Evolutionary conservation across 2,797 vertebrate species (phyloP), one percentile per base, ranked within the genome.

Genomic region (Eidolon dupreanum): DNA sequence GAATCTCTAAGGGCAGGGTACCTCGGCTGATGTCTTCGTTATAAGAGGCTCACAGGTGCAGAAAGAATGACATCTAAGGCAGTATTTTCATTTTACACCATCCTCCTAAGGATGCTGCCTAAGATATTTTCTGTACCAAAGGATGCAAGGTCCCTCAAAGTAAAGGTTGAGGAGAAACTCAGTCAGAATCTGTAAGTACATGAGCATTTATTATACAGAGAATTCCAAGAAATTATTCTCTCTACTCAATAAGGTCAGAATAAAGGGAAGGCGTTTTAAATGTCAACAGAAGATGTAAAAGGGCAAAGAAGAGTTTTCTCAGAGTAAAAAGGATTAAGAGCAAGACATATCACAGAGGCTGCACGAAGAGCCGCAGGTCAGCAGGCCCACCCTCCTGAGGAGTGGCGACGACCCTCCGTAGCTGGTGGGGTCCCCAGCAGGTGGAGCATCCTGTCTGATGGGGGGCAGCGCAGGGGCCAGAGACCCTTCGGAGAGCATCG

Each of bases 201-300:
- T 1, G 84, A 92, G 20, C 92, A 75, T 86, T 74, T 79, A 84
- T 87, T 84, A 94, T 4, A 89, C 61, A 61, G 92, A 96, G 79
- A 94, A 86, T 59, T 84, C 93, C 79, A 74, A 82, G 92, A 94
- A 95, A 94, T 94, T 82, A 92, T 70, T 93, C 84, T 97, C 74
- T 93, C 73, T 70, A n/a, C 10, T 93, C 95, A 96, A 24, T 93
- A 88, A 94, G 96, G 88, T 81, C 96, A 95, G 96, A 94, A 92
- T 93, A 94, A 92, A 96, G 90, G 51, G 46, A 96, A 78, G 68
- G 84, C 41, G 55, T 36, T 94, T 93, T 88, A 95, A 97, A 97
- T 96, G 95, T 95, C 97, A 97, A 49, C 83, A 84, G 75, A 90
- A 88, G 77, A 92, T 38, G 28, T 36, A 88, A 95, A 93, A 93